phyloP scores from a whole-genome alignment of 2,888 invertebrate species.

The Tribolium freemani region DNA sequence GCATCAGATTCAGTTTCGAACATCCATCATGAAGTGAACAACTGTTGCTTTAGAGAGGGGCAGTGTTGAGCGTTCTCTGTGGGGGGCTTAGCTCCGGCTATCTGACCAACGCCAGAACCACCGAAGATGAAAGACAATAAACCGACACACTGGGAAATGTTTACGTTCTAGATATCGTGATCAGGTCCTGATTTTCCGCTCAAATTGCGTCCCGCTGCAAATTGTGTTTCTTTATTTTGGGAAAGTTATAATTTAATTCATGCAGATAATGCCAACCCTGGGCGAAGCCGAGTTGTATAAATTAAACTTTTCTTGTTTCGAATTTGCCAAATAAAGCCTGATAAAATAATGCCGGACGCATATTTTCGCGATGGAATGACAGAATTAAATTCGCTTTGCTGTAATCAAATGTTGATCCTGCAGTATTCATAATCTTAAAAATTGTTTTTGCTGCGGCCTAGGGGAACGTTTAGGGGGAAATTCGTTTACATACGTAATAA shows the following conservation, averaged over 20 bases:
- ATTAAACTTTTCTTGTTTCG: neutral
- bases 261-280: too few species aligned
- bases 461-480: constrained; percentile 23
- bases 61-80: constrained; percentile 31
- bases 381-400: constrained; percentile 1
- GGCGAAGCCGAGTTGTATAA: neutral
- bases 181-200: too few species aligned
- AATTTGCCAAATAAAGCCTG: neutral
- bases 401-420: constrained; percentile 2
- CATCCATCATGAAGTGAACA: constrained; percentile 35
- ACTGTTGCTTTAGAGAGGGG: constrained; percentile 35
- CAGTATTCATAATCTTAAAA: constrained; percentile 26
- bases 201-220: too few species aligned
- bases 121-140: constrained; percentile 34
- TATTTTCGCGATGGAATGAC: neutral
- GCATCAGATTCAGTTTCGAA: constrained; percentile 35
- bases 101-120: constrained; percentile 25
- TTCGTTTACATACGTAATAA: constrained; percentile 37
- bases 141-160: constrained; percentile 6
- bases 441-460: constrained; percentile 17
- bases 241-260: too few species aligned
- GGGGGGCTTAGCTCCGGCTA: constrained; percentile 33
- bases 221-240: too few species aligned
- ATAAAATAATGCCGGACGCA: neutral
- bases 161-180: neutral